phyloP scores from a whole-genome alignment of 2,888 invertebrate genomes.

The Creontiades dilutus region DNA sequence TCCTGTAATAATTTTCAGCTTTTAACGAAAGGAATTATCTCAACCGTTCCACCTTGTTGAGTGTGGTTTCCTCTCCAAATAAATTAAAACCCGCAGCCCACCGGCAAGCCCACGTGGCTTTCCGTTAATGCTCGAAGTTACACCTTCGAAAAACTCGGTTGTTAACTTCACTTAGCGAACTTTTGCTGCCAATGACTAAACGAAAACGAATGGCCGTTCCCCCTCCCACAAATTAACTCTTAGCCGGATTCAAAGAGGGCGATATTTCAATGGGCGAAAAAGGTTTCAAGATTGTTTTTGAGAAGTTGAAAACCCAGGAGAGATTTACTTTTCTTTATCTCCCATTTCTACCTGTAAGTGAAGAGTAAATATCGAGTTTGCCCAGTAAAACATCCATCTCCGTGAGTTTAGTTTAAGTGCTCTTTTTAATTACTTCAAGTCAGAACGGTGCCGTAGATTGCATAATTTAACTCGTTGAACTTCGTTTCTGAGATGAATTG shows the following conservation, averaged over 20 bases:
- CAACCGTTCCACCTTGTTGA: background rate
- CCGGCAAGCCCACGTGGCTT: too few species aligned
- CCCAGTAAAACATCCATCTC: too few species aligned
- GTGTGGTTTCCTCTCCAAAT: background rate
- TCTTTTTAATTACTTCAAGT: too few species aligned
- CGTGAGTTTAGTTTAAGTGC: too few species aligned
- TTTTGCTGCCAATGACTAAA: conserved; percentile 26
- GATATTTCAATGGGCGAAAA: background rate
- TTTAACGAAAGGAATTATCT: background rate
- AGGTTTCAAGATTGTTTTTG: background rate
- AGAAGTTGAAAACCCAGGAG: background rate
- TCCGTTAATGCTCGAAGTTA: conserved; percentile 20
- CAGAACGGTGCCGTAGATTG: too few species aligned
- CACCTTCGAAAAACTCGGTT: background rate
- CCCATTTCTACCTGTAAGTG: too few species aligned
- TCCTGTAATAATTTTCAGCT: too few species aligned
- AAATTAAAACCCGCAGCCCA: conserved; percentile 12
- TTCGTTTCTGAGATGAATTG: too few species aligned
- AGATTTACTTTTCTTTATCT: too few species aligned
- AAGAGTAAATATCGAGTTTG: too few species aligned
- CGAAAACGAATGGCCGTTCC: conserved; percentile 7
- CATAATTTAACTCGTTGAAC: too few species aligned
- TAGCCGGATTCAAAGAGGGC: background rate
- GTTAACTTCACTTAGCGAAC: conserved; percentile 26
- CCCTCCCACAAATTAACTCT: background rate